These are phyloP conservation scores for Acyrthosiphon pisum DNA, from an alignment of 1,140 invertebrate genomes.

Conservation along the genomic window DNA sequence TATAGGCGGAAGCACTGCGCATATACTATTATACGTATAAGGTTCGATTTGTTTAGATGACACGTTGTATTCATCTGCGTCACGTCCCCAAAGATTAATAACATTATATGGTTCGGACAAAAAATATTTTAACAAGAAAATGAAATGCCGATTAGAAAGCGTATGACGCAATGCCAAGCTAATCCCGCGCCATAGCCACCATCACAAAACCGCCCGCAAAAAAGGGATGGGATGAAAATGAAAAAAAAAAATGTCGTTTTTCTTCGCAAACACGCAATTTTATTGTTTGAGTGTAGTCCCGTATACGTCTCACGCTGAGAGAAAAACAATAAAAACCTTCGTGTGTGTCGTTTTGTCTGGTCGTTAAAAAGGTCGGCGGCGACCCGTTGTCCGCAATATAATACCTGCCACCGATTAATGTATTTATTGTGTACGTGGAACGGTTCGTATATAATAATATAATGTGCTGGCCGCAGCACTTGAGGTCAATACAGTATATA, in stretches of 20 bases:
- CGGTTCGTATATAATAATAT: background rate
- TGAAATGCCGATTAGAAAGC: slow-evolving; percentile 17
- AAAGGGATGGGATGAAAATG: background rate
- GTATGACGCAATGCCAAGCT: background rate
- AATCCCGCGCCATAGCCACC: background rate
- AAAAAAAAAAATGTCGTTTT: slow-evolving; percentile 5
- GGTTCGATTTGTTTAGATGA: slow-evolving; percentile 10
- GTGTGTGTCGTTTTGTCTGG: background rate
- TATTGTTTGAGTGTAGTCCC: background rate
- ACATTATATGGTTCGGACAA: background rate
- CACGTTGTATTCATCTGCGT: background rate
- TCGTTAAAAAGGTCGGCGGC: slow-evolving; percentile 2
- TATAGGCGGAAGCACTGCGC: background rate
- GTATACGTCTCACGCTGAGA: background rate
- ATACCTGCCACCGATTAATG: background rate
- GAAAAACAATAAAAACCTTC: background rate
- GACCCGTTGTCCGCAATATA: background rate
- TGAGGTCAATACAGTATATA: background rate
- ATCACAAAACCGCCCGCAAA: background rate
- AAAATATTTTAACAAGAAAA: background rate
- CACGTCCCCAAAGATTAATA: slow-evolving; percentile 13
- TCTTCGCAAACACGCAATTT: background rate
- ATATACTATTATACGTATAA: background rate
- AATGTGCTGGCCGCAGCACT: background rate
- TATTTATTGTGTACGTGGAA: background rate